Evolutionary conservation across 2,888 invertebrate genomes (phyloP).

Genomic region (Melanchra persicariae): DNA sequence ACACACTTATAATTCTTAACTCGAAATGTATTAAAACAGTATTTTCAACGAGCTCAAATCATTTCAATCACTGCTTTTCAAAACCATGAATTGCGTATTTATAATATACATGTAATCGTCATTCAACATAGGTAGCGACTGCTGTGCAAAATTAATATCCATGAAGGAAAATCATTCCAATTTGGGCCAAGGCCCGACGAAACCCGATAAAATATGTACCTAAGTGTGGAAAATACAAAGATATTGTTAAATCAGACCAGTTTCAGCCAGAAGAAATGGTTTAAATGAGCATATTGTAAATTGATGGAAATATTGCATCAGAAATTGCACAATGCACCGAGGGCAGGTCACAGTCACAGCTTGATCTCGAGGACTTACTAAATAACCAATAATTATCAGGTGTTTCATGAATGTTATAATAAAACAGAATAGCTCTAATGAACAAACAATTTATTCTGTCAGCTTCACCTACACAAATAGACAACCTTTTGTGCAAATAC

Average conservation of each 20-base stretch:
- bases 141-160: constrained; percentile 58
- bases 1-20: neutral
- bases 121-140: constrained; percentile 47
- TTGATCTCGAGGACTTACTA: constrained; percentile 52
- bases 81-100: constrained; percentile 51
- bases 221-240: constrained; percentile 56
- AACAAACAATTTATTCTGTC: constrained; percentile 6
- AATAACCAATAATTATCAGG: constrained; percentile 41
- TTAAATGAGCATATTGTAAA: constrained; percentile 65
- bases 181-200: constrained; percentile 67
- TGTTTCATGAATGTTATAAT: constrained; percentile 29
- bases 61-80: constrained; percentile 38
- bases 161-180: constrained; percentile 66
- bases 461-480: constrained; percentile 15
- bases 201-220: constrained; percentile 61
- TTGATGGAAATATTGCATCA: constrained; percentile 75
- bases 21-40: constrained; percentile 2
- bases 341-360: constrained; percentile 63
- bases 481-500: constrained; percentile 8
- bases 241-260: constrained; percentile 48
- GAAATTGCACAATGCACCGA: constrained; percentile 71
- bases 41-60: constrained; percentile 7
- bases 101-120: constrained; percentile 54
- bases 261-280: constrained; percentile 54
- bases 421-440: constrained; percentile 16